Evolutionary conservation across 2,113 vertebrate genomes (phyloP).

Genomic region (Promerops cafer): DNA sequence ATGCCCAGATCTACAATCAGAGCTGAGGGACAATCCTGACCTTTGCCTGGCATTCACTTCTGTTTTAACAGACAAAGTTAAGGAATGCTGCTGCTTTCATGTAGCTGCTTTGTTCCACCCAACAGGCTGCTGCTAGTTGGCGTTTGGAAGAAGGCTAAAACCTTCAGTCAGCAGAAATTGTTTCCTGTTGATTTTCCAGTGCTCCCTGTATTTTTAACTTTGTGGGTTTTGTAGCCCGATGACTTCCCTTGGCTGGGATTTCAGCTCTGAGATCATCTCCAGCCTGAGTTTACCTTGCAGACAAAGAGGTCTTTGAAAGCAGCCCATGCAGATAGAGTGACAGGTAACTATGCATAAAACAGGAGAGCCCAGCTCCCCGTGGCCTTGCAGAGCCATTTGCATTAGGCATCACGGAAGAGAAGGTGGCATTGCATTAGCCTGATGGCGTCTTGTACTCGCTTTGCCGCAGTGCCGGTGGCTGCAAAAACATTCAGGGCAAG

Average conservation of each 20-base stretch:
- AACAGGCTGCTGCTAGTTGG: background rate
- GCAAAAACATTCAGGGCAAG: background rate
- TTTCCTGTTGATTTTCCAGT: conserved; percentile 60
- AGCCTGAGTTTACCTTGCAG: conserved; percentile 53
- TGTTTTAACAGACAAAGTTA: background rate
- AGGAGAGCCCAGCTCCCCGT: background rate
- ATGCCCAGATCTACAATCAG: background rate
- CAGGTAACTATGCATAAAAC: background rate
- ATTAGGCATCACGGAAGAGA: background rate
- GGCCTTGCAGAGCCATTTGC: background rate
- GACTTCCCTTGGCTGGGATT: conserved; percentile 52
- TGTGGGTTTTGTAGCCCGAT: conserved; percentile 18
- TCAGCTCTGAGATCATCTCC: conserved; percentile 26
- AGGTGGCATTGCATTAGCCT: background rate
- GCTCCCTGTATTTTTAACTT: conserved; percentile 60
- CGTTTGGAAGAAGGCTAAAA: background rate
- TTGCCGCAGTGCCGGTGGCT: background rate
- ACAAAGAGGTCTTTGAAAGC: conserved; percentile 60
- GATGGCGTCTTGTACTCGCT: background rate
- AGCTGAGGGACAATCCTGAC: background rate
- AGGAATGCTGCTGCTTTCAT: background rate
- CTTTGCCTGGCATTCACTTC: background rate
- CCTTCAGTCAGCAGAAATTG: conserved; percentile 41
- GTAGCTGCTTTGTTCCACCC: background rate
- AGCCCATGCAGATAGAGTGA: background rate